Evolutionary conservation across 2,888 invertebrate species (phyloP).

Genomic region (Nomada fabriciana): DNA sequence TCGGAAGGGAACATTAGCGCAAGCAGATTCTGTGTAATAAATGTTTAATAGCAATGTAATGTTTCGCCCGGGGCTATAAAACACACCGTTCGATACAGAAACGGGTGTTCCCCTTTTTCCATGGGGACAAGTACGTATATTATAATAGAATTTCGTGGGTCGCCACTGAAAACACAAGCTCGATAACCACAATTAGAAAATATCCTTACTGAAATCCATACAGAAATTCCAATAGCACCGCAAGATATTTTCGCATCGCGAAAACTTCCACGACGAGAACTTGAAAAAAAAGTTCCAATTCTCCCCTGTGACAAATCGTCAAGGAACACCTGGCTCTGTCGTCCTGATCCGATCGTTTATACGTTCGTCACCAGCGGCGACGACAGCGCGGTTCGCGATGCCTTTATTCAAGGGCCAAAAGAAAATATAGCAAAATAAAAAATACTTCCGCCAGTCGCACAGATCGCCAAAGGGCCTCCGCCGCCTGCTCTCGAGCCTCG

Average conservation of each 20-base stretch:
- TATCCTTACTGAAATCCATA: neutral
- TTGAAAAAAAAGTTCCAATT: neutral
- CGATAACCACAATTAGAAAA: neutral
- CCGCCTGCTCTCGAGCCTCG: constrained; percentile 9
- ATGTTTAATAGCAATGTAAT: constrained; percentile 4
- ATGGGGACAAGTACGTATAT: no score
- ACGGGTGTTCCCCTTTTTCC: constrained; percentile 4
- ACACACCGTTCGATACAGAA: constrained; percentile 2
- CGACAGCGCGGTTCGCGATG: constrained; percentile 55
- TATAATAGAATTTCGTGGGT: constrained; percentile 16
- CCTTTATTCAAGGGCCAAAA: constrained; percentile 57
- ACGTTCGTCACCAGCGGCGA: constrained; percentile 62
- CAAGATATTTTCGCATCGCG: neutral
- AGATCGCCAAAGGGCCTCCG: constrained; percentile 33
- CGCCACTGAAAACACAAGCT: neutral
- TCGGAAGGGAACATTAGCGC: neutral
- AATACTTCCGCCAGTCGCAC: constrained; percentile 67
- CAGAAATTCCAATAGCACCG: no score
- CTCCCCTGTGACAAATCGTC: neutral
- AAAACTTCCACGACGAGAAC: neutral
- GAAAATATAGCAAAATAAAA: neutral
- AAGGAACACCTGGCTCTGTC: neutral
- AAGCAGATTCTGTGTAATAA: constrained; percentile 15
- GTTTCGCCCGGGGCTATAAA: constrained; percentile 1
- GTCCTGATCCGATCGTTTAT: constrained; percentile 1